These are phyloP conservation scores for Tuta absoluta DNA, from an alignment of 2,888 invertebrate genomes.

Conservation along the genomic window DNA sequence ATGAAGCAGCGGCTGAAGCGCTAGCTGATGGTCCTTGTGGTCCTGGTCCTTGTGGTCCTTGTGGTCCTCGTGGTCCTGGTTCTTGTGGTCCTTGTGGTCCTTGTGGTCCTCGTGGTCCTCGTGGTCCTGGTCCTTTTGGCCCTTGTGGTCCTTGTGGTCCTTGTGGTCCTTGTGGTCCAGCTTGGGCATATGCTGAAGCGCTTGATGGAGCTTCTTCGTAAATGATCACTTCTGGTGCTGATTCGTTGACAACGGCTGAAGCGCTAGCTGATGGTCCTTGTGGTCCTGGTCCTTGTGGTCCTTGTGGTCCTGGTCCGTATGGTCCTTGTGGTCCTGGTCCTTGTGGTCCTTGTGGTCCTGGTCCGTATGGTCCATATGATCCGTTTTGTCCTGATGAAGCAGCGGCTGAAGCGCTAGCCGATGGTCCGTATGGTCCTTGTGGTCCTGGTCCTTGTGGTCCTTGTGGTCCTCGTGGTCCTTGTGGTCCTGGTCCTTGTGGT, in stretches of 20 bases:
- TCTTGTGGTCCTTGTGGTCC: too few relatives aligned
- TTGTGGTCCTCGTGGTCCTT: constrained; percentile 18
- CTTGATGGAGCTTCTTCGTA: constrained; percentile 1
- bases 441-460: constrained; percentile 10
- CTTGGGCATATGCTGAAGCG: too few relatives aligned
- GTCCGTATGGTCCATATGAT: too few relatives aligned
- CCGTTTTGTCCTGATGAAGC: background rate
- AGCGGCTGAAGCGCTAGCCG: constrained; percentile 27
- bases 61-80: too few relatives aligned
- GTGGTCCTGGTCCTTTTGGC: background rate
- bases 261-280: background rate
- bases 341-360: background rate
- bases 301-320: constrained; percentile 17
- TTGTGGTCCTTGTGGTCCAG: constrained; percentile 17
- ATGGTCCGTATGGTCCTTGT: constrained; percentile 25
- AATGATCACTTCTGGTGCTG: too few relatives aligned
- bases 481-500: constrained; percentile 17
- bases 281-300: background rate
- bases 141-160: background rate
- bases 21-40: background rate
- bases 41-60: background rate
- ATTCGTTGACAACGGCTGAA: too few relatives aligned
- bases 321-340: too few relatives aligned
- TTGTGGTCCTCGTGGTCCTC: constrained; percentile 4
- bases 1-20: background rate